Conservation (phyloP, 2,113 vertebrate species). For the Aepyceros melampus region DNA sequence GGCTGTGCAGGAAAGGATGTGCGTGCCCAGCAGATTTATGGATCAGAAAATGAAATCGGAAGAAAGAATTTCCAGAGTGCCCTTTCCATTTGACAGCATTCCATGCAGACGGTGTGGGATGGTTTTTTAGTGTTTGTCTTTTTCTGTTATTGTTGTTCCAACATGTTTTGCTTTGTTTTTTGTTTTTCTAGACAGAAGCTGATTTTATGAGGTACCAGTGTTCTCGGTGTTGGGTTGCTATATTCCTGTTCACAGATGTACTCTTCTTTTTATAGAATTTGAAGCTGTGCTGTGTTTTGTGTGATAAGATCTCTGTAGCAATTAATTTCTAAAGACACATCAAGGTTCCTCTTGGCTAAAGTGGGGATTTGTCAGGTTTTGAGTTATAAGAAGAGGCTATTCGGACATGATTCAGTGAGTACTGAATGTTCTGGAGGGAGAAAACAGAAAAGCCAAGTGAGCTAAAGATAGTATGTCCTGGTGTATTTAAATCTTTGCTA, state of each 20-base stretch:
- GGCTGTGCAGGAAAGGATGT: constrained; percentile 52
- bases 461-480: not conserved
- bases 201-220: constrained; percentile 46
- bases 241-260: constrained; percentile 68
- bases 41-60: constrained; percentile 57
- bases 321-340: constrained; percentile 50
- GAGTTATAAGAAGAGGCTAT: constrained; percentile 51
- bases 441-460: not conserved
- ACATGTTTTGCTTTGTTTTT: not conserved
- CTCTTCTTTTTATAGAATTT: constrained; percentile 69
- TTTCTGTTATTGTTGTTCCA: not conserved
- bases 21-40: constrained; percentile 69
- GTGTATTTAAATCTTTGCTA: not conserved
- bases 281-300: constrained; percentile 64
- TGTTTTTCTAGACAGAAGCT: constrained; percentile 32
- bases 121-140: not conserved
- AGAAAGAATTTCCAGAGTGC: constrained; percentile 42
- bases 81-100: constrained; percentile 24
- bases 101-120: not conserved
- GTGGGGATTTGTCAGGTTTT: constrained; percentile 61
- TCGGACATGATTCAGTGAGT: constrained; percentile 69
- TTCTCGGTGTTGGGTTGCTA: not conserved
- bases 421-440: not conserved
- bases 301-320: constrained; percentile 51
- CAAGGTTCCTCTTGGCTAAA: constrained; percentile 60